These are phyloP conservation scores for Isotomurus palustris DNA, from an alignment of 2,888 invertebrate species.

Conservation along the genomic window DNA sequence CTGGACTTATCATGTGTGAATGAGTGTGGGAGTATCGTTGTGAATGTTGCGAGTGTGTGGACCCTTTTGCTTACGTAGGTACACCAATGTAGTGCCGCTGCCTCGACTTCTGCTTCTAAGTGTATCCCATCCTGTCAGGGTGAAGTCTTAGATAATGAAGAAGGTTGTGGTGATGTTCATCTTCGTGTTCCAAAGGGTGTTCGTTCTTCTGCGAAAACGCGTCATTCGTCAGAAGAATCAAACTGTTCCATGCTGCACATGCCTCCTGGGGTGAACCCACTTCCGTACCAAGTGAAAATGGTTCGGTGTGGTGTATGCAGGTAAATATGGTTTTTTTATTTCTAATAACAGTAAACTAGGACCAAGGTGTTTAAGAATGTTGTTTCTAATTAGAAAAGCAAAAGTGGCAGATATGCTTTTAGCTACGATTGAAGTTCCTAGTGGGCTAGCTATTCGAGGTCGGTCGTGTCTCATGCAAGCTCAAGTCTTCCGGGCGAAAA, in stretches of 20 bases:
- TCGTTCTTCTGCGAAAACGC: background rate
- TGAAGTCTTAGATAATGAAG: no score
- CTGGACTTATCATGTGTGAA: no score
- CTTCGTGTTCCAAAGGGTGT: no score
- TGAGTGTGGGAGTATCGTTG: no score
- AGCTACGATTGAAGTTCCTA: constrained; percentile 81
- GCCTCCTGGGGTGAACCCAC: constrained; percentile 69
- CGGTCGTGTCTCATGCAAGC: constrained; percentile 65
- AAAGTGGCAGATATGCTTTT: constrained; percentile 87
- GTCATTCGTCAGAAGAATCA: constrained; percentile 36
- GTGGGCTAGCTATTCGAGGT: constrained; percentile 67
- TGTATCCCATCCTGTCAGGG: no score
- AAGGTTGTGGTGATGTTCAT: no score
- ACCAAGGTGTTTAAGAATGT: background rate
- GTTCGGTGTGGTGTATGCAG: constrained; percentile 68
- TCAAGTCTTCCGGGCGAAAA: constrained; percentile 71
- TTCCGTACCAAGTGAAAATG: constrained; percentile 69
- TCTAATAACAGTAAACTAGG: background rate
- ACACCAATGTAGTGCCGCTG: no score
- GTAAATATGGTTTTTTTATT: constrained; percentile 50
- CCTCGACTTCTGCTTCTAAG: no score
- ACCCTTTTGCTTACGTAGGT: no score
- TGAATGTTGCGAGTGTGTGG: no score
- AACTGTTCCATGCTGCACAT: constrained; percentile 67
- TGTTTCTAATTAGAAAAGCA: constrained; percentile 57